Percentiles rank a stretch among this genome's conserved stretches.
These are phyloP conservation scores for Tachysurus fulvidraco DNA, from an alignment of 2,113 vertebrate genomes.

Conservation along the genomic window DNA sequence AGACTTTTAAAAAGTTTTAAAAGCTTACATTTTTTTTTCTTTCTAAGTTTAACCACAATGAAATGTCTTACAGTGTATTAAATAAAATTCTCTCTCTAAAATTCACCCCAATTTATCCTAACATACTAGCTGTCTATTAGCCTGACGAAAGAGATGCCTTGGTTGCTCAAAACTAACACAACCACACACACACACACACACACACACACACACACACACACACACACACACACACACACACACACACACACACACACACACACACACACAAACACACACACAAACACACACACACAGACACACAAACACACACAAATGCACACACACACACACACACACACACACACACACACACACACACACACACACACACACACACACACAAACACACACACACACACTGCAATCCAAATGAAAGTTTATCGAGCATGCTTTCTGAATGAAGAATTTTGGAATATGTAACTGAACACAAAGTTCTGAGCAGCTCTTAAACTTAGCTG, in stretches of 20 bases:
- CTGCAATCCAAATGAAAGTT: background rate
- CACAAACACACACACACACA: conserved; percentile 10
- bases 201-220: conserved; percentile 8
- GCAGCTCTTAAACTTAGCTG: background rate
- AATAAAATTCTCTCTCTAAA: too few relatives aligned
- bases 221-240: conserved; percentile 17
- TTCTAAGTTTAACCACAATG: too few relatives aligned
- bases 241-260: background rate
- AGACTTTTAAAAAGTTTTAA: too few relatives aligned
- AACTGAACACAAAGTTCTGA: background rate
- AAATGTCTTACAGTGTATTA: too few relatives aligned
- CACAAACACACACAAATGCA: background rate
- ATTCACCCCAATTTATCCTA: background rate
- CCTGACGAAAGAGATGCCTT: background rate
- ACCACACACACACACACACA: background rate
- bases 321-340: conserved; percentile 7
- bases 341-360: background rate
- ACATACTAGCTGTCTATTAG: background rate
- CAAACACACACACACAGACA: conserved; percentile 1
- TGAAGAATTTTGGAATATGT: background rate
- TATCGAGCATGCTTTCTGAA: background rate
- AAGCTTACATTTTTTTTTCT: too few relatives aligned
- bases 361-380: background rate
- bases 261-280: background rate
- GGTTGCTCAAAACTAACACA: background rate